phyloP scores from a whole-genome alignment of 2,888 invertebrate genomes.

The Aphidius colemani region DNA sequence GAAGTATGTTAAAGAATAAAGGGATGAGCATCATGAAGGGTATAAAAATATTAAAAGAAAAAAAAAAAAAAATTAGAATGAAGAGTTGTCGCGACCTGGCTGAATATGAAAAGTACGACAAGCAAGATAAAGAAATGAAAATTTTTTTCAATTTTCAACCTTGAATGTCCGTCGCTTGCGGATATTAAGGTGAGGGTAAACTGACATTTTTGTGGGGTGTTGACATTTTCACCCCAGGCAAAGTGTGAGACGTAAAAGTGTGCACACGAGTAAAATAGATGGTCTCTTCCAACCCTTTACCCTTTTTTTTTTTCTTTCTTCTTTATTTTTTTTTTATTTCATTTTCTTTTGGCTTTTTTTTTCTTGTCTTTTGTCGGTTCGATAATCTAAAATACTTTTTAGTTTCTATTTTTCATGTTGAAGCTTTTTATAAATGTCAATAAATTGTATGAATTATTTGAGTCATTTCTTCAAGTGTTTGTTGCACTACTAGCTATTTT shows the following conservation, averaged over 20 bases:
- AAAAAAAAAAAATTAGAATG: constrained; percentile 4
- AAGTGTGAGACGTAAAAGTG: constrained; percentile 13
- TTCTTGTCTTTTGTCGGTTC: too few relatives aligned
- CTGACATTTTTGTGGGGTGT: constrained; percentile 30
- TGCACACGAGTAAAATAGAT: constrained; percentile 13
- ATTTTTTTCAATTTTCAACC: constrained; percentile 28
- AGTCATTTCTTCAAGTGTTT: too few relatives aligned
- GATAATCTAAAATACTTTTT: too few relatives aligned
- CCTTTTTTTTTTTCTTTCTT: constrained; percentile 31
- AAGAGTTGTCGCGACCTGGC: constrained; percentile 5
- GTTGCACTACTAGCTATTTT: too few relatives aligned
- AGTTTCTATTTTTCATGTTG: too few relatives aligned
- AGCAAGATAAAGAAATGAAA: constrained; percentile 23
- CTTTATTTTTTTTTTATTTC: background rate
- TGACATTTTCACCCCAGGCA: constrained; percentile 57
- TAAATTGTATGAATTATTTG: too few relatives aligned
- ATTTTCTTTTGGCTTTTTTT: too few relatives aligned
- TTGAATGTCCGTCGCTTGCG: constrained; percentile 20
- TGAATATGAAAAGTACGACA: background rate
- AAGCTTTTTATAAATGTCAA: too few relatives aligned
- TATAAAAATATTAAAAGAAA: constrained; percentile 4
- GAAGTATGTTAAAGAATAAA: too few relatives aligned
- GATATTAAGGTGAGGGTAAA: constrained; percentile 23
- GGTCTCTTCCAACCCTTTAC: constrained; percentile 51
- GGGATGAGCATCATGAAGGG: too few relatives aligned